phyloP scores from a whole-genome alignment of 2,888 invertebrate species.

The Asteroscopus sphinx region DNA sequence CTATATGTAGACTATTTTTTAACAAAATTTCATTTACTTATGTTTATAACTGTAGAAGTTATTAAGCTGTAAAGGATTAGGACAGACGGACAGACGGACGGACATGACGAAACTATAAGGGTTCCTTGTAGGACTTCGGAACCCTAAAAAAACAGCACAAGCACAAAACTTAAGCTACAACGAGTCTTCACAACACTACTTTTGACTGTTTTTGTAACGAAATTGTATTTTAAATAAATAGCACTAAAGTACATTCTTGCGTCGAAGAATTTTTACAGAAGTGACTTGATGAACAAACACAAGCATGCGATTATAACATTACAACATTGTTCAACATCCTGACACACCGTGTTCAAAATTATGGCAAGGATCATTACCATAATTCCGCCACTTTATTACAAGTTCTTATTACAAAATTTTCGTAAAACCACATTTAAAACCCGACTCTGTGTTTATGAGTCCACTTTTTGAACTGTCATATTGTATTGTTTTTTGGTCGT shows the following conservation, averaged over 20 bases:
- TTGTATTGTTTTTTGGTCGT: slow-evolving; percentile 59
- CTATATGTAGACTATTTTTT: too few relatives aligned
- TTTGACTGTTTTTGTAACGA: not conserved
- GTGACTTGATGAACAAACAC: slow-evolving; percentile 12
- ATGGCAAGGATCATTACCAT: slow-evolving; percentile 44
- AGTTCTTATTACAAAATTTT: slow-evolving; percentile 48
- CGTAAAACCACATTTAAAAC: slow-evolving; percentile 47
- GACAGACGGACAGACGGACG: too few relatives aligned
- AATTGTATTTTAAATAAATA: not conserved
- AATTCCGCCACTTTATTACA: slow-evolving; percentile 45
- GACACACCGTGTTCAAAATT: slow-evolving; percentile 32
- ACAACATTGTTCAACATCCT: slow-evolving; percentile 33
- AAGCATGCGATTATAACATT: slow-evolving; percentile 33
- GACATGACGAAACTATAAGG: too few relatives aligned
- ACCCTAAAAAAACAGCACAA: too few relatives aligned
- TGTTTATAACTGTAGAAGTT: too few relatives aligned
- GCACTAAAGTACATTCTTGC: slow-evolving; percentile 2
- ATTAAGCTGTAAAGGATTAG: too few relatives aligned
- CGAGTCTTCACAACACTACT: not conserved
- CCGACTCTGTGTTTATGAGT: slow-evolving; percentile 46
- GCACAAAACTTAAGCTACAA: too few relatives aligned
- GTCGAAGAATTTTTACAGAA: not conserved
- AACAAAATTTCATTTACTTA: too few relatives aligned
- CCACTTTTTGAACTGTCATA: slow-evolving; percentile 55
- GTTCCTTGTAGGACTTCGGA: too few relatives aligned